Evolutionary conservation across 2,888 invertebrate species (phyloP).

Genomic region (Crossocerus cetratus): DNA sequence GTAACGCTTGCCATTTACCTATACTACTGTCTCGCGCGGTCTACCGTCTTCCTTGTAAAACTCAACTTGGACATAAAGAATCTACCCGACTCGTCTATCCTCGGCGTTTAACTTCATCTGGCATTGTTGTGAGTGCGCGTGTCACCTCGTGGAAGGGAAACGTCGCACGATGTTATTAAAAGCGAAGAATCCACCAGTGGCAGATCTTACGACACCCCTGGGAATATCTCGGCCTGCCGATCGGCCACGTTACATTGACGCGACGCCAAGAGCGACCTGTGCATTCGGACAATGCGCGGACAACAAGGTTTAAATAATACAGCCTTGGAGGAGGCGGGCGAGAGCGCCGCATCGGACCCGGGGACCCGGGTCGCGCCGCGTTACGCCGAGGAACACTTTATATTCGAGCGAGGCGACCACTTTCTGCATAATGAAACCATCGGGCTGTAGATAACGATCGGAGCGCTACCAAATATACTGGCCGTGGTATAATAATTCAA

Average conservation of each 20-base stretch:
- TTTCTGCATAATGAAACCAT: no score
- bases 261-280: slow-evolving; percentile 38
- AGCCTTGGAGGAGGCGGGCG: slow-evolving; percentile 4
- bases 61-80: no score
- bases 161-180: slow-evolving; percentile 36
- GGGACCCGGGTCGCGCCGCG: no score
- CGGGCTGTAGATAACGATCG: slow-evolving; percentile 9
- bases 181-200: slow-evolving; percentile 34
- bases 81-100: no score
- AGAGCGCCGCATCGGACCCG: not conserved
- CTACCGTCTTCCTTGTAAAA: not conserved
- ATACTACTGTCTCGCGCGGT: slow-evolving; percentile 30
- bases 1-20: slow-evolving; percentile 27
- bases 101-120: no score
- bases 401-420: no score
- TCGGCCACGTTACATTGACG: slow-evolving; percentile 39
- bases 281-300: slow-evolving; percentile 30
- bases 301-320: slow-evolving; percentile 31
- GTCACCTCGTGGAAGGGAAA: not conserved
- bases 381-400: not conserved
- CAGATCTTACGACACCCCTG: slow-evolving; percentile 33
- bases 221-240: slow-evolving; percentile 32
- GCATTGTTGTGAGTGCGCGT: no score
- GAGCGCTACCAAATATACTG: slow-evolving; percentile 23
- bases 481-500: slow-evolving; percentile 39